Evolutionary conservation across 2,113 vertebrate species (phyloP), one percentile per base, ranked within the genome.

Genomic region (Eonycteris spelaea): DNA sequence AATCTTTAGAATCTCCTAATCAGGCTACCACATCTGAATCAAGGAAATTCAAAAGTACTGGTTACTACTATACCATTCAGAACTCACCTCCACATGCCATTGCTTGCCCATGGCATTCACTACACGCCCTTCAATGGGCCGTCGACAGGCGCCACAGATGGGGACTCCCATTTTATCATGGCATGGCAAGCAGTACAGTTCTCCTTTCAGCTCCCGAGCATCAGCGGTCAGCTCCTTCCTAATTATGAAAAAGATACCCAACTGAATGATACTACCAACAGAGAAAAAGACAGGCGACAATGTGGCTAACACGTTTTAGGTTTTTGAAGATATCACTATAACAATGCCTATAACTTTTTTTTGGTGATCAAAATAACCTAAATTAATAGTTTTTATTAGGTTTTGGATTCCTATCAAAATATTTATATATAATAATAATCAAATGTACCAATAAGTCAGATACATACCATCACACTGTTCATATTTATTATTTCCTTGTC

Each of bases 101-200:
- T 99, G 99, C 95, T 99, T 99, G 82, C 99, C 99, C 99, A 99
- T 99, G 75, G 99, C 99, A 33, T 99, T 99, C 63, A 99, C 99
- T 97, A 99, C 99, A 0, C 99, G 99, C 38, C 99, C 99, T 98
- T 99, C 99, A 24, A 99, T 99, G 79, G 99, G 99, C 96, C 99
- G 99, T 91, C 99, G 98, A 88, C 99, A 99, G 24, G 99, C 99
- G 0, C 99, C 99, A 40, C 99, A 99, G 98, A 99, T 99, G 10
- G 99, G 99, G 19, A 99, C 99, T 0, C 99, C 99, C 99, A 99
- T 99, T 98, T 99, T 99, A 97, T 99, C 99, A 16, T 99, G 99
- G 98, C 99, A 99, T 0, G 99, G 99, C 93, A 99, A 98, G 97
- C 99, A 99, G 96, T 99, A 99, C 22, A 99, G 98, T 91, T 99